Percentiles rank a stretch among this genome's conserved stretches.
Conservation (phyloP, 2,113 vertebrate genomes). For the Manacus vitellinus region DNA sequence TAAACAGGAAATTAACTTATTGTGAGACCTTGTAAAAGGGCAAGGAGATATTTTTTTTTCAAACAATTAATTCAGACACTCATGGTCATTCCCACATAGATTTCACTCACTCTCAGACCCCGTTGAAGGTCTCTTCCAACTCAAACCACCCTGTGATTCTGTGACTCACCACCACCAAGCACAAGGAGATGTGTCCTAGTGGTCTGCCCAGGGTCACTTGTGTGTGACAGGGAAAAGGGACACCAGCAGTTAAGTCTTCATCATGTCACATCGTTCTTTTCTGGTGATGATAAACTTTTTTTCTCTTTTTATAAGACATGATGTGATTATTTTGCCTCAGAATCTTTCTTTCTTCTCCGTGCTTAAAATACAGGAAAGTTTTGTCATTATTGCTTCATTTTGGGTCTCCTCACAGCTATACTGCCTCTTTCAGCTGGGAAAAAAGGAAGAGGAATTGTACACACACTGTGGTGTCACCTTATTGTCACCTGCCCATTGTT, state of each 20-base stretch:
- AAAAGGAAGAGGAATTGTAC: not conserved
- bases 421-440: not conserved
- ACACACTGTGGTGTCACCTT: not conserved
- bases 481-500: not conserved
- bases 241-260: not conserved
- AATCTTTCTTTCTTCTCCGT: not conserved
- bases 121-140: not conserved
- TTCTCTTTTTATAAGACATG: not conserved
- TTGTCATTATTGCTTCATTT: not conserved
- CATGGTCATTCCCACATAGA: not conserved
- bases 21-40: not conserved
- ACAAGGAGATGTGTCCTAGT: not conserved
- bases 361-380: not conserved
- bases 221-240: not conserved
- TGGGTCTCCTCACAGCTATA: not conserved
- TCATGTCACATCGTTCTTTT: not conserved
- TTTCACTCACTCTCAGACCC: not conserved
- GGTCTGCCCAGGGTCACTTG: not conserved
- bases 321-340: not conserved
- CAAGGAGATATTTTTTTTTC: not conserved
- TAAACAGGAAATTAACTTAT: slow-evolving; percentile 3
- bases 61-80: not conserved
- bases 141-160: not conserved
- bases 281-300: not conserved
- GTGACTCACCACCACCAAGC: not conserved